These are phyloP conservation scores for Helleia helle DNA, from an alignment of 2,888 invertebrate genomes.

Conservation along the genomic window DNA sequence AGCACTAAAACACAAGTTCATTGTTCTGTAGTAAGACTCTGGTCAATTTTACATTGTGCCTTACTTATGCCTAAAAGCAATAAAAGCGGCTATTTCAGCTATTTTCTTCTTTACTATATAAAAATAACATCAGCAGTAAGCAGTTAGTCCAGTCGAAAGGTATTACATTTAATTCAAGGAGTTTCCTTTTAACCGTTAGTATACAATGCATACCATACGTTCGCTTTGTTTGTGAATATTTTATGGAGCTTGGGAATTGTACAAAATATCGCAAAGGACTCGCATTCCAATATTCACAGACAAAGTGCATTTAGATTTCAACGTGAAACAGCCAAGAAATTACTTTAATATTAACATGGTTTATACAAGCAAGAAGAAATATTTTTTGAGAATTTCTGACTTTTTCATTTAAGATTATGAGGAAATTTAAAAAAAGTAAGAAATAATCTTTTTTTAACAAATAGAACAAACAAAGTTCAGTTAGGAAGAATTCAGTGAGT, in stretches of 20 bases:
- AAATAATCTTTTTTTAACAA: too few species aligned
- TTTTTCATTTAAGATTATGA: too few species aligned
- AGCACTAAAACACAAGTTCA: too few species aligned
- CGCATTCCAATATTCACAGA: slow-evolving; percentile 7
- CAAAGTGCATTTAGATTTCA: neutral
- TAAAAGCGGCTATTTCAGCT: too few species aligned
- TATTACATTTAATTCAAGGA: neutral
- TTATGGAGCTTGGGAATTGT: slow-evolving; percentile 5
- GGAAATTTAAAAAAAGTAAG: too few species aligned
- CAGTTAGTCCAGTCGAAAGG: neutral
- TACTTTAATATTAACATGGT: neutral
- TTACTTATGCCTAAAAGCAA: too few species aligned
- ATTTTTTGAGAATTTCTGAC: neutral
- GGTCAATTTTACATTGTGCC: too few species aligned
- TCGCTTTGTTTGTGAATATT: slow-evolving; percentile 6
- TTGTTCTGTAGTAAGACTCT: too few species aligned
- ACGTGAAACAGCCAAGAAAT: neutral
- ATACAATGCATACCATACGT: slow-evolving; percentile 6
- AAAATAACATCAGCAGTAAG: too few species aligned
- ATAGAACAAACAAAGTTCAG: too few species aligned
- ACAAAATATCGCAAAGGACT: slow-evolving; percentile 6
- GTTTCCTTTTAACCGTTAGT: neutral
- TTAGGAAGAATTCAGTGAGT: too few species aligned
- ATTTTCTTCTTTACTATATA: too few species aligned
- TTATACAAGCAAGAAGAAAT: neutral